phyloP scores from a whole-genome alignment of 2,797 vertebrate genomes.

The Rachycentron canadum region DNA sequence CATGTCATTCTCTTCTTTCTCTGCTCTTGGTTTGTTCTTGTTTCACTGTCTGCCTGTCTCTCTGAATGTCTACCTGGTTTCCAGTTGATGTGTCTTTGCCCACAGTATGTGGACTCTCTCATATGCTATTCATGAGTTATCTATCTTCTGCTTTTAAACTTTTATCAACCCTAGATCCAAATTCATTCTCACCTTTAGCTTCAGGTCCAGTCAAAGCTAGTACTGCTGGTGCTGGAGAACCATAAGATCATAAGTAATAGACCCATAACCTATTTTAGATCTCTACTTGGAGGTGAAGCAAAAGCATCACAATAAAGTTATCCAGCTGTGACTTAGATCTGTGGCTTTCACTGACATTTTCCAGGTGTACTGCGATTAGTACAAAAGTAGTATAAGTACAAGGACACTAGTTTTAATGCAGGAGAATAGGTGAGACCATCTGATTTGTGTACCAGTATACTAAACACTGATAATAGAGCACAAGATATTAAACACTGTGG shows the following conservation, averaged over 20 bases:
- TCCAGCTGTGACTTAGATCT: neutral
- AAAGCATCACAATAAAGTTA: neutral
- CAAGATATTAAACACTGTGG: neutral
- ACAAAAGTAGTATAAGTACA: no score
- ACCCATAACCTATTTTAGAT: neutral
- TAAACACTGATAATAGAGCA: neutral
- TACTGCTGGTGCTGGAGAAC: neutral
- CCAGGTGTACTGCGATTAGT: neutral
- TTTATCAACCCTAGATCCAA: slow-evolving; percentile 32
- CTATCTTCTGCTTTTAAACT: slow-evolving; percentile 32
- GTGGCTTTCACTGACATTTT: neutral
- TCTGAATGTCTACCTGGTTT: slow-evolving; percentile 16
- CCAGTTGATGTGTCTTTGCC: neutral
- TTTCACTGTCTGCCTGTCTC: neutral
- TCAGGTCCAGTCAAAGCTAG: neutral
- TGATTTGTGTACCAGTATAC: neutral
- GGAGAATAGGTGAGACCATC: neutral
- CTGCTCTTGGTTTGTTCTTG: slow-evolving; percentile 1
- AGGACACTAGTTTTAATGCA: no score
- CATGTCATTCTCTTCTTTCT: slow-evolving; percentile 1
- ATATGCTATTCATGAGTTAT: slow-evolving; percentile 40
- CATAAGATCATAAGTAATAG: neutral
- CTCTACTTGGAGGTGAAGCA: neutral
- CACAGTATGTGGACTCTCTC: slow-evolving; percentile 10
- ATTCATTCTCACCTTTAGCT: slow-evolving; percentile 23